Evolutionary conservation across 2,888 invertebrate species (phyloP).

Genomic region (Germaria angustata): DNA sequence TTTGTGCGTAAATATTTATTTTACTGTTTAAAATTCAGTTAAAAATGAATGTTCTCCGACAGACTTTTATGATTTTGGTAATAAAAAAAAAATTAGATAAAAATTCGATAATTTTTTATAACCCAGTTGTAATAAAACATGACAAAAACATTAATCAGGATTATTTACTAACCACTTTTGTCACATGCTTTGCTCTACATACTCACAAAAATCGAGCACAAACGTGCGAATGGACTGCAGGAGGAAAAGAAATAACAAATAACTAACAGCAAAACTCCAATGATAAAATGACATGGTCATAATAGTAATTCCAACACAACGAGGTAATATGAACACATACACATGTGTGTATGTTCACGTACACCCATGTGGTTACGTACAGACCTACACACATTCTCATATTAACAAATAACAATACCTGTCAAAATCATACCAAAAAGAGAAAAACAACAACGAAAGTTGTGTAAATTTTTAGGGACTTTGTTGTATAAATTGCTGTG

Average conservation of each 20-base stretch:
- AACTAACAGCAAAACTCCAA: constrained; percentile 35
- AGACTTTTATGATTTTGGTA: constrained; percentile 32
- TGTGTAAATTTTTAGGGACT: constrained; percentile 43
- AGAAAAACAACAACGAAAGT: constrained; percentile 6
- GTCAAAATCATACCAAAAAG: constrained; percentile 52
- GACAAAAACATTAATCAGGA: constrained; percentile 69
- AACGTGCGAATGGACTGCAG: constrained; percentile 8
- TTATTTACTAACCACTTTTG: constrained; percentile 67
- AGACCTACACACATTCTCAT: constrained; percentile 11
- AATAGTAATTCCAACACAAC: constrained; percentile 31
- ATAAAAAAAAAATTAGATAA: constrained; percentile 20
- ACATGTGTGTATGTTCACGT: too few species aligned
- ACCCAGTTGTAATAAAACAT: constrained; percentile 64
- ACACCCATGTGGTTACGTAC: not conserved
- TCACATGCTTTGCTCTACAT: constrained; percentile 44
- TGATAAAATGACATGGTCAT: constrained; percentile 55
- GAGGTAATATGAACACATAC: not conserved
- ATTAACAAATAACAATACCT: constrained; percentile 65
- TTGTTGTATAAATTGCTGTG: not conserved
- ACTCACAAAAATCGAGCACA: not conserved
- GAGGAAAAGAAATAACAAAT: constrained; percentile 28
- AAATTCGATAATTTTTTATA: constrained; percentile 60
- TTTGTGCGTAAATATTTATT: not conserved
- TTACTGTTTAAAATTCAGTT: constrained; percentile 7
- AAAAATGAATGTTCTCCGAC: not conserved